Conservation (phyloP, 1,140 invertebrate species). For the Palaemon carinicauda region DNA sequence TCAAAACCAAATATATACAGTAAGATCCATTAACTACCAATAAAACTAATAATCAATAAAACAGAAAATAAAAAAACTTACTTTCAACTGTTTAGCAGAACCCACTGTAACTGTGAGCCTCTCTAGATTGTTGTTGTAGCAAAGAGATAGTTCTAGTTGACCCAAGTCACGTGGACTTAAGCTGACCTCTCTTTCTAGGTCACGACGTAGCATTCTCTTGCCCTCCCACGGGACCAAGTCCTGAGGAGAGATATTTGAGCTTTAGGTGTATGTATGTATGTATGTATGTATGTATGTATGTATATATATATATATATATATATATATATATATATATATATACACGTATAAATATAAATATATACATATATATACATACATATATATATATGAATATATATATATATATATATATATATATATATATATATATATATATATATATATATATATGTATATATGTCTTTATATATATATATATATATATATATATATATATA, state of each 20-base stretch:
- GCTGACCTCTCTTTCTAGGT: conserved; percentile 54
- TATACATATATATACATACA: too few species aligned
- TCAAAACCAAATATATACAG: background rate
- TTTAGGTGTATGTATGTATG: background rate
- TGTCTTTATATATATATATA: too few species aligned
- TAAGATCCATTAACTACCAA: background rate
- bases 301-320: background rate
- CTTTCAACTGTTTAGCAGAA: conserved; percentile 73
- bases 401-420: background rate
- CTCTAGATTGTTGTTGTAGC: conserved; percentile 79
- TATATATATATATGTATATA: background rate
- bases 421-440: background rate
- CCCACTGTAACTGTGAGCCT: conserved; percentile 77
- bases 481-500: background rate
- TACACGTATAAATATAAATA: too few species aligned
- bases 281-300: background rate
- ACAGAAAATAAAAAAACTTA: too few species aligned
- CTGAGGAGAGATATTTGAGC: background rate
- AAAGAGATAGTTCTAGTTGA: conserved; percentile 74
- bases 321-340: too few species aligned
- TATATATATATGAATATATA: background rate
- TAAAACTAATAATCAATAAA: background rate
- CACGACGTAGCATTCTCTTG: conserved; percentile 43
- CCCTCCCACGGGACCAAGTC: conserved; percentile 52
- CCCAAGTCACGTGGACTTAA: conserved; percentile 67